Evolutionary conservation across 2,113 vertebrate genomes (phyloP), one percentile per base, ranked within the genome.

Genomic region (Scomber colias): DNA sequence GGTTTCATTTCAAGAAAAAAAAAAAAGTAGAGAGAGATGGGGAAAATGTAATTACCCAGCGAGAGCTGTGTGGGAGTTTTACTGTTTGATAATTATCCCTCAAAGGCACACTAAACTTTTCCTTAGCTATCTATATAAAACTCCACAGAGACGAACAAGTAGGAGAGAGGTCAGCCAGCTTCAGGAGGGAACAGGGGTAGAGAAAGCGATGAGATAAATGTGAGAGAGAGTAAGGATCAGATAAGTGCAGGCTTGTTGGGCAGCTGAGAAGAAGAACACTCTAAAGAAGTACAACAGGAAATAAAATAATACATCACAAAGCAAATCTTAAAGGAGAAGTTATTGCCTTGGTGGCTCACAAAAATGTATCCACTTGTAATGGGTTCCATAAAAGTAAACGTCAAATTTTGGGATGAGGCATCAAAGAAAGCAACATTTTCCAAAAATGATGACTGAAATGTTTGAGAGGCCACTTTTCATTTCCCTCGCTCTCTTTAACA

Each of bases 61-160:
- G 2, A 87, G 81, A 86, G 75, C 79, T 90, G 87, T 76, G 89
- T 86, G 90, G 89, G 89, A 87, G 92, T 91, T 92, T 92, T 88
- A 87, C 89, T 80, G 92, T 88, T 90, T 90, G 88, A 91, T 94
- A 92, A 93, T 90, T 90, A 93, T 85, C 90, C 90, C 90, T 92
- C 86, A 61, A 89, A 93, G 91, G 89, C 88, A 92, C 4, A 71
- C 84, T 89, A 84, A 94, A 90, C 87, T 94, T 92, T 91, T 90
- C 70, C 81, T 86, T 63, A 63, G 88, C 87, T 80, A 76, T 87
- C 82, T 70, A 82, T 81, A 63, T 71, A 79, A 76, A 90, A 87
- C 87, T 91, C 87, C 73, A 59, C 63, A 50, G 87, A 90, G 83
- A 89, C 67, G 21, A 8, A 48, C 64, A 74, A 82, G 72, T 48